A percentile compares a stretch with the other conserved stretches of the same genome.
These are phyloP conservation scores for Eucera pruinosa DNA, from an alignment of 2,888 invertebrate genomes.

Conservation along the genomic window DNA sequence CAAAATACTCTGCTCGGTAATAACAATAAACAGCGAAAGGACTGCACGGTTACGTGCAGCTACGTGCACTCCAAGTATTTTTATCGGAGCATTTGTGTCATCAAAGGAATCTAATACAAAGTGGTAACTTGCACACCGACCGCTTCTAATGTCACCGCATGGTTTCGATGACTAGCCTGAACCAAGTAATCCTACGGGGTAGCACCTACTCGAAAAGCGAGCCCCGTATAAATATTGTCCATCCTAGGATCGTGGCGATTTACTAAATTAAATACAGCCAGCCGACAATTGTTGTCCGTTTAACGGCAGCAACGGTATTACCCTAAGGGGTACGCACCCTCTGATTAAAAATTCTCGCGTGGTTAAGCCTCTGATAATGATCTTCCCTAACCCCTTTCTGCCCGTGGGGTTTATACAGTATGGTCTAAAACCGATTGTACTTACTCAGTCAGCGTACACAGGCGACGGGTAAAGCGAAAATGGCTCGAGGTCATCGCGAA, in stretches of 20 bases:
- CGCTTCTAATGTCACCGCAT: conserved; percentile 72
- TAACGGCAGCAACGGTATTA: conserved; percentile 79
- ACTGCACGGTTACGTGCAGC: not conserved
- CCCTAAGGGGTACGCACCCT: conserved; percentile 83
- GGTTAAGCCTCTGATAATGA: conserved; percentile 85
- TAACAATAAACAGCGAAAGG: conserved; percentile 26
- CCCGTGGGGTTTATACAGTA: conserved; percentile 79
- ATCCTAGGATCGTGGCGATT: conserved; percentile 17
- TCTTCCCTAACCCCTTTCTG: conserved; percentile 83
- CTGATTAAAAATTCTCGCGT: conserved; percentile 85
- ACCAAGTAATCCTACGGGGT: conserved; percentile 73
- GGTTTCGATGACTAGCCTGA: conserved; percentile 78
- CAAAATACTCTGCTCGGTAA: not conserved
- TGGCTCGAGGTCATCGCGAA: conserved; percentile 80
- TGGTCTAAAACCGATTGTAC: conserved; percentile 82
- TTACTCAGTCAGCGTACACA: conserved; percentile 79
- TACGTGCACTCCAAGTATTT: conserved; percentile 56
- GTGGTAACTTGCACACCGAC: conserved; percentile 66
- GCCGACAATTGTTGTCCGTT: conserved; percentile 79
- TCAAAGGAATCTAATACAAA: conserved; percentile 67
- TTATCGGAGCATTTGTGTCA: conserved; percentile 57
- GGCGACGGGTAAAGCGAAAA: conserved; percentile 77
- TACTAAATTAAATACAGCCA: conserved; percentile 66
- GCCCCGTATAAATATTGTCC: conserved; percentile 75
- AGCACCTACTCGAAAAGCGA: conserved; percentile 73